A percentile compares a stretch with the other conserved stretches of the same genome.
phyloP scores from a whole-genome alignment of 2,797 vertebrate species.

The Pygocentrus nattereri region DNA sequence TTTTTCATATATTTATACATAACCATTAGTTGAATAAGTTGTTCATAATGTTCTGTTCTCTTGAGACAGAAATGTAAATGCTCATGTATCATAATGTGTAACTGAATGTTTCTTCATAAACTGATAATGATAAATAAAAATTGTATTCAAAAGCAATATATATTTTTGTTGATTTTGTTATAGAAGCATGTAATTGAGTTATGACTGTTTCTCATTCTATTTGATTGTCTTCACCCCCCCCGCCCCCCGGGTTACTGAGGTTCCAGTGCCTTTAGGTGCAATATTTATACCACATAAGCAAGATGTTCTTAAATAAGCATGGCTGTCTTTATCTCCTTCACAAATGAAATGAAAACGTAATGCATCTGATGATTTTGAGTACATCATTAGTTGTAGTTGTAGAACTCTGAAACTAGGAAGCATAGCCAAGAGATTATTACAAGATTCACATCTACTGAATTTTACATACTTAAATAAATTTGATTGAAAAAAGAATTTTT shows the following conservation, averaged over 20 bases:
- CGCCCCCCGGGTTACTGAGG: background rate
- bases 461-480: no score
- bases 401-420: no score
- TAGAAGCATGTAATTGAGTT: constrained; percentile 19
- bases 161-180: constrained; percentile 71
- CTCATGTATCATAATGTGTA: constrained; percentile 74
- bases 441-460: no score
- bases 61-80: constrained; percentile 63
- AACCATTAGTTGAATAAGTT: constrained; percentile 65
- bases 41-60: constrained; percentile 65
- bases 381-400: background rate
- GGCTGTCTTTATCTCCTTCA: constrained; percentile 72
- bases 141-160: constrained; percentile 68
- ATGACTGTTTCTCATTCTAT: background rate
- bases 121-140: constrained; percentile 82
- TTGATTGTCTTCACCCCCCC: background rate
- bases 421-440: no score
- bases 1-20: constrained; percentile 50
- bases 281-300: constrained; percentile 68
- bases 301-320: constrained; percentile 75
- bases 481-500: no score
- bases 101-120: constrained; percentile 79
- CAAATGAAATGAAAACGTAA: background rate
- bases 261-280: constrained; percentile 57
- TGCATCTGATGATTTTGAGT: no score